Evolutionary conservation across 1,140 invertebrate species (phyloP), one percentile per base, ranked within the genome.

Genomic region (Cecropterus lyciades): DNA sequence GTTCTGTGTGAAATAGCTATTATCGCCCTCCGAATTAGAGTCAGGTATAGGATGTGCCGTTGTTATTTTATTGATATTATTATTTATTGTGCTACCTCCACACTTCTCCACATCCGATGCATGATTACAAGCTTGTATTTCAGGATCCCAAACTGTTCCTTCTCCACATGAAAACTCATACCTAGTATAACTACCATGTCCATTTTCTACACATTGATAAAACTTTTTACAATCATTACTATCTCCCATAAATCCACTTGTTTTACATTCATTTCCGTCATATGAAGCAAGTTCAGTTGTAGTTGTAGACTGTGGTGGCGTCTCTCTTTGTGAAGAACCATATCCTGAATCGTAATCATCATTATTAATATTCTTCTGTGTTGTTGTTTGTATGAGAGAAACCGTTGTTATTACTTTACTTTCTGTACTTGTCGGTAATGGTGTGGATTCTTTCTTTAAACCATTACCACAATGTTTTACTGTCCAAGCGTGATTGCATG

Each of bases 161-260:
- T 93, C 92, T n/a, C 93, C 94, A 84, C 95, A 96, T 9, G 84
- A 85, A 83, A 95, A 96, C 65, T 95, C 92, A 72, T 95, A 94
- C 79, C 93, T 94, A 7, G 71, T 92, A 69, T 91, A 95, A 30
- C 91, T 92, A 15, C 93, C 93, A 68, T 93, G 83, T 16, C 93
- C 93, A 67, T 94, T 91, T 71, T 94, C 92, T 1, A 95, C 94
- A 76, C 95, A 96, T 27, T 95, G 89, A 70, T 94, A 95, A 73
- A 95, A 95, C 70, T 93, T 93, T 72, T 89, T 92, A 73, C 95
- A 96, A 69, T 95, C 89, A 6, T 89, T 85, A 45, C 87, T 75
- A 70, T 94, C 91, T 13, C 87, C 85, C 69, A 92, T 90, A 69
- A 94, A 95, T 17, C 93, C 94, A 79, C 93, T 92, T 10, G 82